Conservation (phyloP, 2,888 invertebrate species). For the Siphlonurus alternatus region DNA sequence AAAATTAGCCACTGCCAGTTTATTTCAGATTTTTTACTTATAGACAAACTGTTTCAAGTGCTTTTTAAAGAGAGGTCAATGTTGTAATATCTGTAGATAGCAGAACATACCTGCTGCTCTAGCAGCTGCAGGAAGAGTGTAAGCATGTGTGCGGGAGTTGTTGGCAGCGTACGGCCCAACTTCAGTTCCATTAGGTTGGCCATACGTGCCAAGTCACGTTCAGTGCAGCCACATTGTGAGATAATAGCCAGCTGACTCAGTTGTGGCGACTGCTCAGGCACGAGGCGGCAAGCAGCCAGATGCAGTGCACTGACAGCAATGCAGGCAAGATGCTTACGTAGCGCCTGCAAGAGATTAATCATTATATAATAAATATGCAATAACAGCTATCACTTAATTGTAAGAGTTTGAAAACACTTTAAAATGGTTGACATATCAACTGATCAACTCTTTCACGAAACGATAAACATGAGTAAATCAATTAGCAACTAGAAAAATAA, state of each 20-base stretch:
- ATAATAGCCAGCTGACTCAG: slow-evolving; percentile 44
- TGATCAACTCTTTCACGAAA: too few species aligned
- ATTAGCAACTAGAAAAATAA: too few species aligned
- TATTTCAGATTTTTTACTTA: too few species aligned
- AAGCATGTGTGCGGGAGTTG: slow-evolving; percentile 50
- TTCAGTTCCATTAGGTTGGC: slow-evolving; percentile 64
- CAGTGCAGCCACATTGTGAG: slow-evolving; percentile 64
- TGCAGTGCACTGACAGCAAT: slow-evolving; percentile 75
- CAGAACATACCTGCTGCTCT: too few species aligned
- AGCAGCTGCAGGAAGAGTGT: too few species aligned
- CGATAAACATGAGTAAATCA: too few species aligned
- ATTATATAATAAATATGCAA: background rate
- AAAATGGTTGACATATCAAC: background rate
- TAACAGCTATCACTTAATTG: background rate
- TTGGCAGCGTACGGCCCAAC: slow-evolving; percentile 42
- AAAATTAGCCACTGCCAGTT: too few species aligned
- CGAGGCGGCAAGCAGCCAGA: slow-evolving; percentile 49
- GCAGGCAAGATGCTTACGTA: slow-evolving; percentile 72
- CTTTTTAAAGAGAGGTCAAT: too few species aligned
- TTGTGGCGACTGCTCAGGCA: slow-evolving; percentile 15
- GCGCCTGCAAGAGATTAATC: slow-evolving; percentile 28
- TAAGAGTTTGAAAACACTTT: too few species aligned
- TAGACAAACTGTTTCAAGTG: too few species aligned
- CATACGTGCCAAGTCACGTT: slow-evolving; percentile 74
- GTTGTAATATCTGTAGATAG: too few species aligned